Base-by-base conservation (phyloP, 92 coral and sea anemone genomes). In the Phenganax stokvisi region DNA sequence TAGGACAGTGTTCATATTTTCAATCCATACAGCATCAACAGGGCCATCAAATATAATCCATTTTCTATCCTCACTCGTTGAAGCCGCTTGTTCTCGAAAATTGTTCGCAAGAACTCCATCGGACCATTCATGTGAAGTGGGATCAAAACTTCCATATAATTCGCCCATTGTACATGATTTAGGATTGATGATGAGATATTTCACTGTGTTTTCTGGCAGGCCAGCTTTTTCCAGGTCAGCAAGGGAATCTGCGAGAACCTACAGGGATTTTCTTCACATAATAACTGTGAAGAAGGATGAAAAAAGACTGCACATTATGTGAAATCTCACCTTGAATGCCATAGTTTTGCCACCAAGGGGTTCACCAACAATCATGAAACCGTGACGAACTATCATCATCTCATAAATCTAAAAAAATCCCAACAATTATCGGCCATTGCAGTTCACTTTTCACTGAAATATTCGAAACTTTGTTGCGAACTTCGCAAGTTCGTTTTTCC, bases 371-470 rank as follows among this genome's bases (percentile, higher is more conserved):
- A 93, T 93, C 98, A 93, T 93, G 72, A 93, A 93, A 30, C 98
- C 98, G 71, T 93, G 98, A 60, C 98, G 89, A 6, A 93, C 98
- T 9, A 93, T 93, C 98, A 93, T 93, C 98, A 93, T 93, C 87
- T 93, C 98, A 61, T 93, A 93, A 2, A 93, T 96, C 98, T 93
- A 65, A 13, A 79, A 64, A 16, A 47, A 79, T 7, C 10, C 54
- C 28, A 68, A 54, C 28, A 57, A 61, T 6, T 61, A 17, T 5
- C 52, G 16, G 25, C 25, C 25, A 20, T 20, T 20, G 25, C 25
- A 20, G 25, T 20, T 20, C 25, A 20, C 25, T 20, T 20, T 20
- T 20, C 25, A 20, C 25, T 20, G 25, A 20, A 20, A 20, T 20
- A 20, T 20, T 20, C 25, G 25, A 20, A 20, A 20, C 25, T 20